Evolutionary conservation across 2,113 vertebrate species (phyloP).

Genomic region (human): DNA sequence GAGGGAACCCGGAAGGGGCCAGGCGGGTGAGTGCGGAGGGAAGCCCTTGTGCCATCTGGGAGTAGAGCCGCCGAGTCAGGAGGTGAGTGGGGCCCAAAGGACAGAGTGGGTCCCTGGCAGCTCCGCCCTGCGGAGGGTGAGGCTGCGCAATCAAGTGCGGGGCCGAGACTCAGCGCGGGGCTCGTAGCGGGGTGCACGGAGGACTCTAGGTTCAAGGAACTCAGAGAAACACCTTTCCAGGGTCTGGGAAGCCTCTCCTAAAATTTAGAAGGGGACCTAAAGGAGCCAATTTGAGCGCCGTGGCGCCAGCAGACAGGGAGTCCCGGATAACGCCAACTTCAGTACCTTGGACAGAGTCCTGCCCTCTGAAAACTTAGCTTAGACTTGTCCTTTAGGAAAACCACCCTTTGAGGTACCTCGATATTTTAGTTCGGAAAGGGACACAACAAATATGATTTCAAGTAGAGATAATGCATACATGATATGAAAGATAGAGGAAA

Average conservation of each 20-base stretch:
- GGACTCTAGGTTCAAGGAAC: background rate
- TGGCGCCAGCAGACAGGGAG: rapidly evolving
- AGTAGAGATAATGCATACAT: background rate
- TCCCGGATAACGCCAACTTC: background rate
- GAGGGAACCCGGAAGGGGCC: background rate
- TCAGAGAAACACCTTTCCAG: background rate
- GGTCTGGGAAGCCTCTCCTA: background rate
- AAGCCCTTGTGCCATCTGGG: background rate
- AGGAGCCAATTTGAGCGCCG: rapidly evolving
- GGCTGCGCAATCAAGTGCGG: background rate
- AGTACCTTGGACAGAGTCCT: slow-evolving; percentile 49
- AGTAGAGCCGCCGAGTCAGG: background rate
- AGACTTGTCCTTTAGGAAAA: background rate
- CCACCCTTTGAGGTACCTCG: background rate
- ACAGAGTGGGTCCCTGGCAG: background rate
- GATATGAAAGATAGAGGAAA: background rate
- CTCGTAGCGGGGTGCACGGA: background rate
- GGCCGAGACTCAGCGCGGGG: background rate
- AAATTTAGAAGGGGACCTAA: background rate
- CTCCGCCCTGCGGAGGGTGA: background rate
- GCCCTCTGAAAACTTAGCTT: background rate
- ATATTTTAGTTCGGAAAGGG: slow-evolving; percentile 13
- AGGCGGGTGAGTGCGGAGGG: slow-evolving; percentile 25
- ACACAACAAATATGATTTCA: background rate
- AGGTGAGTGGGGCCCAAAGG: background rate